Percentiles rank a stretch among this genome's conserved stretches.
phyloP scores from a whole-genome alignment of 2,113 vertebrate genomes.

The Alligator sinensis region DNA sequence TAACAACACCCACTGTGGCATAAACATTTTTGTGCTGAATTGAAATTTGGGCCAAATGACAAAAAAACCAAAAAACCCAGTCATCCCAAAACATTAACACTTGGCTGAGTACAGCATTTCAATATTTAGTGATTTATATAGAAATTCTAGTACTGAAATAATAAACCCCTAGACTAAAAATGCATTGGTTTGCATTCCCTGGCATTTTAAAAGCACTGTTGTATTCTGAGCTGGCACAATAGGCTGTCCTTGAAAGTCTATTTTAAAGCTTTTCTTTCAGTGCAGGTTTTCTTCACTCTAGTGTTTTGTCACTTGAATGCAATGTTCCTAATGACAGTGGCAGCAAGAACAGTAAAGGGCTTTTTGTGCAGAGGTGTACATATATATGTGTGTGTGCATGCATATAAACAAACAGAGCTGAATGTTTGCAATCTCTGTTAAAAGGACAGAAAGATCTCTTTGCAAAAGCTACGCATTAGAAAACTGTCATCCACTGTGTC shows the following conservation, averaged over 20 bases:
- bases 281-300: neutral
- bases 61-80: neutral
- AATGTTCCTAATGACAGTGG: neutral
- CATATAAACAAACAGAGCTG: neutral
- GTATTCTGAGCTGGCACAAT: conserved; percentile 52
- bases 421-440: conserved; percentile 33
- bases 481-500: conserved; percentile 21
- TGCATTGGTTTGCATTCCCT: conserved; percentile 2
- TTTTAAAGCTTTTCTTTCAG: conserved; percentile 45
- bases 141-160: neutral
- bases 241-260: conserved; percentile 50
- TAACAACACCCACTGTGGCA: neutral
- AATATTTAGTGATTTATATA: neutral
- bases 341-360: neutral
- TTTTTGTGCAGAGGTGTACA: neutral
- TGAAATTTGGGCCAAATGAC: neutral
- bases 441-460: conserved; percentile 52
- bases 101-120: neutral
- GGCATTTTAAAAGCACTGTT: conserved; percentile 33
- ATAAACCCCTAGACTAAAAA: conserved; percentile 38
- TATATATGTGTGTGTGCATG: conserved; percentile 41
- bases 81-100: neutral
- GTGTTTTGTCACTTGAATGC: neutral
- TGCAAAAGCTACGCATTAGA: conserved; percentile 4
- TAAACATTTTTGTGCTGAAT: neutral